Evolutionary conservation across 2,113 vertebrate genomes (phyloP).

Genomic region (Sterrhoptilus dennistouni): DNA sequence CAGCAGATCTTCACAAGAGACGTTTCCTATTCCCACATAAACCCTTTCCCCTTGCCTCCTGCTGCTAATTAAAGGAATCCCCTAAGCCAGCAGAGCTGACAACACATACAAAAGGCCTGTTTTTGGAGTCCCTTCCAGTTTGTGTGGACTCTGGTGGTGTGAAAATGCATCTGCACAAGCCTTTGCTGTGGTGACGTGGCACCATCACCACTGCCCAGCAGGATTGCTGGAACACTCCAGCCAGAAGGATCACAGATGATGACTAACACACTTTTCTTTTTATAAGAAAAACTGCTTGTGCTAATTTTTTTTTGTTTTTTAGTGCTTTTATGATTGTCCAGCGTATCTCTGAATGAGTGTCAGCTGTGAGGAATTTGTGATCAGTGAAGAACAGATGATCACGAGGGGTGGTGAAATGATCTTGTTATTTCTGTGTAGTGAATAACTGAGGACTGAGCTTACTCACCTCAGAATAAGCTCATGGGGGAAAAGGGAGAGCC

Average conservation of each 20-base stretch:
- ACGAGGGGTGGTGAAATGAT: not conserved
- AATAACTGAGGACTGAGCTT: not conserved
- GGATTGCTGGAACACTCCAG: not conserved
- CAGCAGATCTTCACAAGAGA: not conserved
- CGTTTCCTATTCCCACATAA: not conserved
- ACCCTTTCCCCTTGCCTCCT: not conserved
- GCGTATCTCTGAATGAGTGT: not conserved
- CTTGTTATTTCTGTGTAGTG: not conserved
- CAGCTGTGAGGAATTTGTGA: conserved; percentile 37
- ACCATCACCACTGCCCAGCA: not conserved
- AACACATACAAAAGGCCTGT: rapidly evolving
- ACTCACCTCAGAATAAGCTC: not conserved
- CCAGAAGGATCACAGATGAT: conserved; percentile 31
- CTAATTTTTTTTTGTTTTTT: not conserved
- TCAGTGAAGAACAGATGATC: not conserved
- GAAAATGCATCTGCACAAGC: not conserved
- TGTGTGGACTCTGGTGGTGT: not conserved
- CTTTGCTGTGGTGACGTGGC: conserved; percentile 15
- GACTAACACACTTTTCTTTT: conserved; percentile 10
- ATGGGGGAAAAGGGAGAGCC: not conserved
- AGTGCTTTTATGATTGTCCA: conserved; percentile 36
- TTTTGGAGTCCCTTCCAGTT: not conserved
- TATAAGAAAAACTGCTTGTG: not conserved
- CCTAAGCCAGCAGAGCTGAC: not conserved
- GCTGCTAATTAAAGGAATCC: not conserved